Base-by-base conservation (phyloP, 2,797 vertebrate species). In the Echeneis naucrates region DNA sequence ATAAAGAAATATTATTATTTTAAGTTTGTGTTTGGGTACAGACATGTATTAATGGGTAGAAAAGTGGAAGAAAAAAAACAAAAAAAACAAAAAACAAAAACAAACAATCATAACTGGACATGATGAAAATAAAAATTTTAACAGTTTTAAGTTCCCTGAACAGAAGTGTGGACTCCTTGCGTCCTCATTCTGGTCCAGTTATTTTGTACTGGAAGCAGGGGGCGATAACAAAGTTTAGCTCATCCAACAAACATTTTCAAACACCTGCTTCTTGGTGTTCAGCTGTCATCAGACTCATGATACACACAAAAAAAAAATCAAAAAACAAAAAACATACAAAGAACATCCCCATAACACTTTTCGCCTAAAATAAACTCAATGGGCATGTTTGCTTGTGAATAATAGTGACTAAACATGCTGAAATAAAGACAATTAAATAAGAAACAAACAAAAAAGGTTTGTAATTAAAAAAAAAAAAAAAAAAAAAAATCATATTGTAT, bases 401-500 rank as follows among this genome's bases (percentile, higher is more conserved):
- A 85, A 89, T 88, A 85, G 81, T 54, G 79, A 92, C 74, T 90
- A 89, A 77, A 89, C 88, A 91, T 86, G 88, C 82, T 85, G 72
- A 87, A 84, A 86, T 81, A 84, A 85, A 85, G 78, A 86, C 85
- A 89, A 86, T 91, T 90, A 92, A 93, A 93, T 92, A 92, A 90
- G 53, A 89, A 80, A 81, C 56, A 78, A 81, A 78, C 33, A 27
- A 84, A 71, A 85, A 77, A n/a, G n/a, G 75, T 90, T 91, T 91
- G 85, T 89, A 89, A 91, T 88, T 40, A 50, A 68, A 80, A 85
- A 71, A 68, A 75, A 84, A 89, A 44, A 50, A 70, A 79, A 85
- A 73, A 68, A 75, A 86, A 86, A 87, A 89, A 85, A 85, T 90
- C 86, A 92, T 93, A 91, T 90, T 51, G 91, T 94, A 95, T 94